Evolutionary conservation across 1,140 invertebrate genomes (phyloP).

Genomic region (Platyura marginata): DNA sequence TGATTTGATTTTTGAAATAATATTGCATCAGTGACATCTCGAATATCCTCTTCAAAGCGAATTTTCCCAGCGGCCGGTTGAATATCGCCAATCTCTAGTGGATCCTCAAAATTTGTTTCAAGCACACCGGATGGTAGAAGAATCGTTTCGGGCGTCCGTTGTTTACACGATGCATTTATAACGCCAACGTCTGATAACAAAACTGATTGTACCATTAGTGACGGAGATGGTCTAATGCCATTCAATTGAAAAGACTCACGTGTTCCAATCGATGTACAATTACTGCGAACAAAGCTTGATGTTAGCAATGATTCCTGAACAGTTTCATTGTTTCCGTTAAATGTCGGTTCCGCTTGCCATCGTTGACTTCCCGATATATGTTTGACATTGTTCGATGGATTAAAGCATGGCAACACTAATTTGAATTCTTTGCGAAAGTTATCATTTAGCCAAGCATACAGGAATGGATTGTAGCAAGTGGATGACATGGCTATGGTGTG

Average conservation of each 20-base stretch:
- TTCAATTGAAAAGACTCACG: neutral
- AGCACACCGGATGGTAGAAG: neutral
- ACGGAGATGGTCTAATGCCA: neutral
- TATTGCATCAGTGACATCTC: too few relatives aligned
- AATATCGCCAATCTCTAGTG: neutral
- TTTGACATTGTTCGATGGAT: too few relatives aligned
- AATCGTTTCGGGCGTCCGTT: neutral
- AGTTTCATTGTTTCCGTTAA: constrained; percentile 54
- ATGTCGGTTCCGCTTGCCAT: constrained; percentile 40
- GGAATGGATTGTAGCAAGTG: constrained; percentile 73
- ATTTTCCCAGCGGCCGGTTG: neutral
- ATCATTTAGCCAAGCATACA: constrained; percentile 94
- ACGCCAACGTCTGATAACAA: neutral
- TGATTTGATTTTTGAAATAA: too few relatives aligned
- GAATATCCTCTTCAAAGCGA: neutral
- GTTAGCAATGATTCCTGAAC: constrained; percentile 48
- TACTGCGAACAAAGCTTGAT: constrained; percentile 7
- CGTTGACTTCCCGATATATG: constrained; percentile 25
- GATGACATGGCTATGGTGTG: constrained; percentile 85
- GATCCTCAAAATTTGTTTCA: constrained; percentile 1
- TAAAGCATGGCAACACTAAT: constrained; percentile 50
- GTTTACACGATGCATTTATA: neutral
- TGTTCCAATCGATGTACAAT: neutral
- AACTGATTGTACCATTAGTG: neutral
- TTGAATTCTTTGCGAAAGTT: constrained; percentile 90